Conservation (phyloP, 92 coral and sea anemone genomes). For the Phymanthus crucifer region DNA sequence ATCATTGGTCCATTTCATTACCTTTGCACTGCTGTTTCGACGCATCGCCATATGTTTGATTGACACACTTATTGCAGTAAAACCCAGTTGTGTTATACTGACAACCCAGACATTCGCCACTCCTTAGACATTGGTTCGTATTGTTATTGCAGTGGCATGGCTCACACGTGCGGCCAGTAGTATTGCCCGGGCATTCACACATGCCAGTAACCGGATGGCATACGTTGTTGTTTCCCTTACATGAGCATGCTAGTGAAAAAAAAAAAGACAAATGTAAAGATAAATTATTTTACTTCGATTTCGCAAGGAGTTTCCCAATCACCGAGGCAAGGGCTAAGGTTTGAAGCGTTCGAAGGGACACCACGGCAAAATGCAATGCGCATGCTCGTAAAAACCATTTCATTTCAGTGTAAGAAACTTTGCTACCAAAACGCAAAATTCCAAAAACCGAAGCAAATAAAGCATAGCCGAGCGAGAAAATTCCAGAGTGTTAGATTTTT, state of each 20-base stretch:
- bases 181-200: constrained; percentile 86
- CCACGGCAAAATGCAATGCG: too few relatives aligned
- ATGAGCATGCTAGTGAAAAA: constrained; percentile 65
- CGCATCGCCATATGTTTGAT: constrained; percentile 72
- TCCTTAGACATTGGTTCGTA: constrained; percentile 64
- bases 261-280: neutral
- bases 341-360: too few relatives aligned
- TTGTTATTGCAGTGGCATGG: constrained; percentile 81
- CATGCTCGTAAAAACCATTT: too few relatives aligned
- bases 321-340: too few relatives aligned
- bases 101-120: constrained; percentile 79
- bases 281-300: too few relatives aligned
- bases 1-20: constrained; percentile 22
- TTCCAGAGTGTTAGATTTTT: too few relatives aligned
- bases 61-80: constrained; percentile 67
- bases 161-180: constrained; percentile 73
- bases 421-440: too few relatives aligned
- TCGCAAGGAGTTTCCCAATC: too few relatives aligned
- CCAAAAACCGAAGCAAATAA: too few relatives aligned
- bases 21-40: constrained; percentile 72
- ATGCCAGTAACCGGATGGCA: constrained; percentile 72
- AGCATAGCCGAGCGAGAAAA: too few relatives aligned
- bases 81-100: constrained; percentile 79
- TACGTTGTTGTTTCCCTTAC: constrained; percentile 67
- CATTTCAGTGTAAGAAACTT: too few relatives aligned